Evolutionary conservation across 2,797 vertebrate genomes (phyloP).

Genomic region (Pyrrhura leucotis): DNA sequence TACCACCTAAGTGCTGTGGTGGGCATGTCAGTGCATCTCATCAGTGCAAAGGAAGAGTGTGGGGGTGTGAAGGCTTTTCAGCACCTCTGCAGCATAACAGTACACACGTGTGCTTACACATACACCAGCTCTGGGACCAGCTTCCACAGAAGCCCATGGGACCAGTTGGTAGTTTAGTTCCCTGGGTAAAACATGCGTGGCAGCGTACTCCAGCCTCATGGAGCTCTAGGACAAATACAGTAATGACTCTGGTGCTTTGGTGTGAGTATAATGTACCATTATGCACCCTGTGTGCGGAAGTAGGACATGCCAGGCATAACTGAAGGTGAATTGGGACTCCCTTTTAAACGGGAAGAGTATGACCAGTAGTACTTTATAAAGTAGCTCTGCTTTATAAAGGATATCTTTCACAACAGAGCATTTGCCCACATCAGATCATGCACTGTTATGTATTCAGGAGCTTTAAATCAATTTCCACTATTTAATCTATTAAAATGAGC

Average conservation of each 20-base stretch:
- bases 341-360: neutral
- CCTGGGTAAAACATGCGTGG: neutral
- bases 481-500: neutral
- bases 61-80: neutral
- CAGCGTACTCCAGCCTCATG: fast-evolving
- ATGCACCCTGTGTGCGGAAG: neutral
- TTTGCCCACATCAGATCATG: neutral
- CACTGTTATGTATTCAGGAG: neutral
- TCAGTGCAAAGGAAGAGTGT: neutral
- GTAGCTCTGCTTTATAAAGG: neutral
- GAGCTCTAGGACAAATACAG: neutral
- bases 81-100: neutral
- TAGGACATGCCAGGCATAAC: neutral
- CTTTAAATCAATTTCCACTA: neutral
- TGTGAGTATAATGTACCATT: neutral
- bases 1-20: neutral
- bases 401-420: neutral
- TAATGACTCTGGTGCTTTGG: neutral
- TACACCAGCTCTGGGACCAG: fast-evolving
- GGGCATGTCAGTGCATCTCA: neutral
- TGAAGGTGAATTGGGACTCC: neutral
- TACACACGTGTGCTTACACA: neutral
- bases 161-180: neutral
- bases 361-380: neutral
- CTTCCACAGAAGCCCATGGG: neutral